phyloP scores from a whole-genome alignment of 2,888 invertebrate species.

The Hemistola chrysoprasaria region DNA sequence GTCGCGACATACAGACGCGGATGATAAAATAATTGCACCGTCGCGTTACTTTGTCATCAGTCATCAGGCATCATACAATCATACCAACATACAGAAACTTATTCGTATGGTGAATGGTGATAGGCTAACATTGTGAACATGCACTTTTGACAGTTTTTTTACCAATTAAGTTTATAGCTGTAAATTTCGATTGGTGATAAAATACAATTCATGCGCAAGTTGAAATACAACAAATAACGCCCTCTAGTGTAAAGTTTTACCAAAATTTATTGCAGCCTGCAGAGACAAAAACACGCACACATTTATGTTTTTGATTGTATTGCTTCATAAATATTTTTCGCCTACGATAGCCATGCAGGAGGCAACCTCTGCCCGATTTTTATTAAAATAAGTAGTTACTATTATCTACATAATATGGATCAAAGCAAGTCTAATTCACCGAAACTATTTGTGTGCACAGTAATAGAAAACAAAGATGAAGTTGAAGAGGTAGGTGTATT shows the following conservation, averaged over 20 bases:
- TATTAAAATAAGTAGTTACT: slow-evolving; percentile 80
- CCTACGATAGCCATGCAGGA: slow-evolving; percentile 84
- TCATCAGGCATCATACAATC: too few species aligned
- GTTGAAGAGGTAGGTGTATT: slow-evolving; percentile 91
- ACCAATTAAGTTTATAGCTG: too few species aligned
- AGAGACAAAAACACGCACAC: slow-evolving; percentile 51
- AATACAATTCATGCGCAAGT: too few species aligned
- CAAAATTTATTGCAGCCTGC: slow-evolving; percentile 1
- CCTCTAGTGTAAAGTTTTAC: slow-evolving; percentile 5
- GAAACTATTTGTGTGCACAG: slow-evolving; percentile 90
- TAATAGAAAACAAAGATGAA: slow-evolving; percentile 94
- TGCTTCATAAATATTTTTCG: slow-evolving; percentile 81
- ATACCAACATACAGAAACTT: too few species aligned
- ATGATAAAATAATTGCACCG: too few species aligned
- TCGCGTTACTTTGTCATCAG: too few species aligned
- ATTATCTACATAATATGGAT: slow-evolving; percentile 79
- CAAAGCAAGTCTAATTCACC: slow-evolving; percentile 83
- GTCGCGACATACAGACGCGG: too few species aligned
- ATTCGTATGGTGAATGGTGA: background rate
- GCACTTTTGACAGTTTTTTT: background rate
- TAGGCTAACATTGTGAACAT: background rate
- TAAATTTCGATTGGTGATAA: too few species aligned
- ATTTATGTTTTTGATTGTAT: slow-evolving; percentile 70
- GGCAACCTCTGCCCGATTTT: slow-evolving; percentile 81
- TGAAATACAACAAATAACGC: background rate